Conservation (phyloP, 2,113 vertebrate species). For the Muscicapa adusta region DNA sequence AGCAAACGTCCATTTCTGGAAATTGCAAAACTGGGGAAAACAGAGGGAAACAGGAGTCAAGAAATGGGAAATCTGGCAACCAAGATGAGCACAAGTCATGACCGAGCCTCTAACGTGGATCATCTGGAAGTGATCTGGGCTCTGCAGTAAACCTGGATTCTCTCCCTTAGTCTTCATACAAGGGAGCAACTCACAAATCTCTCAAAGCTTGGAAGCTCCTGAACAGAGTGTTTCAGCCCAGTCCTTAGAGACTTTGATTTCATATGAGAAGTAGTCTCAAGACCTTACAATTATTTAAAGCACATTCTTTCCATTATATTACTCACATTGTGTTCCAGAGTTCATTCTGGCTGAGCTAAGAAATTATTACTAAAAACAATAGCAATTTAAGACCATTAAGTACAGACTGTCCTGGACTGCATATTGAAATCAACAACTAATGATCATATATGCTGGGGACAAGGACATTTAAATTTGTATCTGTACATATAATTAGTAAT, state of each 20-base stretch:
- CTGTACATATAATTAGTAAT: background rate
- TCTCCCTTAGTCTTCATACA: background rate
- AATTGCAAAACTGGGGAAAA: constrained; percentile 82
- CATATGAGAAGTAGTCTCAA: background rate
- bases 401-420: background rate
- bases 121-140: background rate
- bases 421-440: background rate
- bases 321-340: background rate
- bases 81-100: background rate
- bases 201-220: background rate
- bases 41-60: background rate
- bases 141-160: background rate
- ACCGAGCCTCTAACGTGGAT: background rate
- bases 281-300: background rate
- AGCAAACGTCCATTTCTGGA: constrained; percentile 88
- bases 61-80: background rate
- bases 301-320: background rate
- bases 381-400: background rate
- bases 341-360: background rate
- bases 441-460: background rate
- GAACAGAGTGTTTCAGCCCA: background rate
- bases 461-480: background rate
- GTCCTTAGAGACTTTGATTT: background rate
- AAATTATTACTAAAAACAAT: background rate
- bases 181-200: background rate